phyloP scores from a whole-genome alignment of 2,797 vertebrate species.

The Ibycter americanus region DNA sequence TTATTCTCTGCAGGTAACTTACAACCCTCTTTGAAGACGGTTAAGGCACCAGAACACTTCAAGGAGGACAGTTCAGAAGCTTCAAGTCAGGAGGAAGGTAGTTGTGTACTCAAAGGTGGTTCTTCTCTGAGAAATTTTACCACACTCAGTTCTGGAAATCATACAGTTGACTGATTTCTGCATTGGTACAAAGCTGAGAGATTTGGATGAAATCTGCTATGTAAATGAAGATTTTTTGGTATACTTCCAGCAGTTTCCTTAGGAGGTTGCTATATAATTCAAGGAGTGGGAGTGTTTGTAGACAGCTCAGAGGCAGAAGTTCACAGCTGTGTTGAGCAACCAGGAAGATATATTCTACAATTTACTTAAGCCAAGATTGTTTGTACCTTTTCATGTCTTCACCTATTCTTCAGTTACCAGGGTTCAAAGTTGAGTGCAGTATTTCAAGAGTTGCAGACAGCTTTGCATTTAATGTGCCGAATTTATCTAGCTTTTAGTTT shows the following conservation, averaged over 20 bases:
- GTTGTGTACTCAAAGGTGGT: conserved; percentile 34
- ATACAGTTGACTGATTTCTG: not conserved
- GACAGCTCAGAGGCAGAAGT: not conserved
- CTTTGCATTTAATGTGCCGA: not conserved
- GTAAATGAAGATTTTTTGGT: not conserved
- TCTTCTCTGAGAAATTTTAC: conserved; percentile 7
- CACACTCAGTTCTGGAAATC: conserved; percentile 7
- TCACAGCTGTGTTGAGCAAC: not conserved
- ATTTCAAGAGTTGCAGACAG: not conserved
- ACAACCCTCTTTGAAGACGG: conserved; percentile 80
- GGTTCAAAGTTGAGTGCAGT: not conserved
- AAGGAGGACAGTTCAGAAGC: conserved; percentile 90
- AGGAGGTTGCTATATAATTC: not conserved
- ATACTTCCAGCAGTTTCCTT: not conserved
- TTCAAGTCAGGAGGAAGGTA: conserved; percentile 96
- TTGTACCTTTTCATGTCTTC: not conserved
- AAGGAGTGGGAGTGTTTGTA: not conserved
- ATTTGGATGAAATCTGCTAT: not conserved
- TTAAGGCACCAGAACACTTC: conserved; percentile 81
- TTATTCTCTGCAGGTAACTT: conserved; percentile 82
- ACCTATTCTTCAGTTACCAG: not conserved
- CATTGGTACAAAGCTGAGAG: conserved; percentile 10
- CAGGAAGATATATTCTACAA: not conserved
- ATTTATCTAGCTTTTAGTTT: not conserved
- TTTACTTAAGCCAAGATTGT: not conserved